phyloP scores from a whole-genome alignment of 2,113 vertebrate genomes.

The Pluvialis apricaria region DNA sequence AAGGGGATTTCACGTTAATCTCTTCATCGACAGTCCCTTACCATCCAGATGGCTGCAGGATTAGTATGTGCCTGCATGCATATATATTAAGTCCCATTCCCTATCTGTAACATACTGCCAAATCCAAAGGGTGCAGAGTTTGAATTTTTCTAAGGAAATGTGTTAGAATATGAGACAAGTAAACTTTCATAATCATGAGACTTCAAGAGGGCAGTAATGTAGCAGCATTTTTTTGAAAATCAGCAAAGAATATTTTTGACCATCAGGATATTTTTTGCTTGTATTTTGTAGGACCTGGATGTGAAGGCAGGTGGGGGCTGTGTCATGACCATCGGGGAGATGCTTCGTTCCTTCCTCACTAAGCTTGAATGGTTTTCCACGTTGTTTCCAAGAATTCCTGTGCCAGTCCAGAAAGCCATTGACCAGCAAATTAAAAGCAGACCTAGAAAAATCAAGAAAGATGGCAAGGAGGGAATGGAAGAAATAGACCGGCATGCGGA shows the following conservation, averaged over 20 bases:
- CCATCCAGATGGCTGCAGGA: conserved; percentile 70
- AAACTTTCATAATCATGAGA: conserved; percentile 72
- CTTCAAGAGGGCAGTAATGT: conserved; percentile 71
- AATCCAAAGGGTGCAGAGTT: conserved; percentile 63
- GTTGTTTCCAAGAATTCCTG: conserved; percentile 95
- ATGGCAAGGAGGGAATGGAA: conserved; percentile 78
- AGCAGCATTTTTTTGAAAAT: conserved; percentile 41
- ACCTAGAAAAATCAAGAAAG: conserved; percentile 90
- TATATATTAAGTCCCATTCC: conserved; percentile 60
- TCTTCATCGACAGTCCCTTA: conserved; percentile 59
- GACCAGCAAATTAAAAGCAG: conserved; percentile 95
- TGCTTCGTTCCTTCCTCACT: conserved; percentile 97
- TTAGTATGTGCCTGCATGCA: conserved; percentile 76
- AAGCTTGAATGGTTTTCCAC: conserved; percentile 99
- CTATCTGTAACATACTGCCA: conserved; percentile 59
- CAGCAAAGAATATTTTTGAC: conserved; percentile 55
- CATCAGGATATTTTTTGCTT: conserved; percentile 68
- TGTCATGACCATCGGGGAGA: conserved; percentile 96
- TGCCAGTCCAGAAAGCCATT: conserved; percentile 95
- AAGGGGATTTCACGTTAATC: conserved; percentile 50
- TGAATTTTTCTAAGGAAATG: conserved; percentile 61
- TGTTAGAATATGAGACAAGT: conserved; percentile 55
- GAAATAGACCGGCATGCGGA: conserved; percentile 84
- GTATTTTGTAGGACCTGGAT: conserved; percentile 90
- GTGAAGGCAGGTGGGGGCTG: conserved; percentile 98